These are phyloP conservation scores for Helicoverpa assulta DNA, from an alignment of 2,888 invertebrate genomes.

Conservation along the genomic window DNA sequence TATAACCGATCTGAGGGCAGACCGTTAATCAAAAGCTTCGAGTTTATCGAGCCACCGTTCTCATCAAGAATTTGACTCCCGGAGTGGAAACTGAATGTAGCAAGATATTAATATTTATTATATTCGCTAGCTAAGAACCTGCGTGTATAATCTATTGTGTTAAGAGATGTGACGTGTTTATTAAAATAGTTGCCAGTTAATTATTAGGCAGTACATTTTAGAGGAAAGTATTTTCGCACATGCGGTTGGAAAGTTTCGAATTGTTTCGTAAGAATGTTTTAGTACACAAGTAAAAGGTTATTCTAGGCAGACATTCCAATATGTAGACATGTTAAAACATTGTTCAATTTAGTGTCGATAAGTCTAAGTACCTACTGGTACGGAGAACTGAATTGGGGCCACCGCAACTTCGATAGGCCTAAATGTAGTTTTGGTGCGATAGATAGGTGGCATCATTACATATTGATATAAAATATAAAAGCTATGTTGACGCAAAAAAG, in stretches of 20 bases:
- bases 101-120: conserved; percentile 36
- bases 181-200: conserved; percentile 49
- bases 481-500: too few species aligned
- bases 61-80: conserved; percentile 57
- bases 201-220: conserved; percentile 34
- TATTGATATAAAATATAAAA: not conserved
- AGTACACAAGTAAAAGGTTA: not conserved
- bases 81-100: conserved; percentile 41
- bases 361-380: not conserved
- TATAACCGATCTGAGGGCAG: conserved; percentile 58
- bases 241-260: conserved; percentile 19
- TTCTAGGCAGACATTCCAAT: not conserved
- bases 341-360: not conserved
- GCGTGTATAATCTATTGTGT: conserved; percentile 36
- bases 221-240: conserved; percentile 6
- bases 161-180: conserved; percentile 43
- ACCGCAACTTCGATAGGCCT: not conserved
- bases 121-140: not conserved
- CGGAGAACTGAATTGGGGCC: not conserved
- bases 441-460: not conserved
- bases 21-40: conserved; percentile 60
- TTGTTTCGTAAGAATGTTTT: conserved; percentile 12
- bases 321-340: not conserved
- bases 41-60: conserved; percentile 48
- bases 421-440: not conserved